Conservation (phyloP, 2,888 invertebrate genomes). For the Gerosis bhagava region DNA sequence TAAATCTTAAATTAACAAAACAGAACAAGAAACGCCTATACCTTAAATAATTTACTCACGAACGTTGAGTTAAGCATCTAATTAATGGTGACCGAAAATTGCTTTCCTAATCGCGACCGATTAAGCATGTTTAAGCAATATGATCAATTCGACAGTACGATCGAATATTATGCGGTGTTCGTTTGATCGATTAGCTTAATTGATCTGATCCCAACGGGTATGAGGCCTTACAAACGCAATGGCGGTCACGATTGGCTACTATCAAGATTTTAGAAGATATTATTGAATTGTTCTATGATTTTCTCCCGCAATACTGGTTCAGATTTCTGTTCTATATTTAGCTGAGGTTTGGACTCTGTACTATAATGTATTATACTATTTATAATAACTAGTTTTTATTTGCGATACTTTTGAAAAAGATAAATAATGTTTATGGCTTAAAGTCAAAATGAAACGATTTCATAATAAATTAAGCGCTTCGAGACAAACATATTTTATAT, state of each 20-base stretch:
- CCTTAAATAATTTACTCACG: not conserved
- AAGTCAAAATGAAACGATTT: no score
- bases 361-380: not conserved
- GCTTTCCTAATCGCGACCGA: conserved; percentile 16
- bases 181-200: conserved; percentile 23
- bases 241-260: conserved; percentile 19
- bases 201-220: conserved; percentile 16
- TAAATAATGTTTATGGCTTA: no score
- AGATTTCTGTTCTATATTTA: conserved; percentile 7
- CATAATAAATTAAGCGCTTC: no score
- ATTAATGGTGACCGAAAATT: conserved; percentile 15
- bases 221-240: conserved; percentile 4
- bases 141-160: conserved; percentile 18
- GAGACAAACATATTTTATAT: no score
- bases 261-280: conserved; percentile 19
- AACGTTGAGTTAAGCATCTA: conserved; percentile 4
- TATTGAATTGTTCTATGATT: conserved; percentile 19
- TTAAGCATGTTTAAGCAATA: conserved; percentile 23
- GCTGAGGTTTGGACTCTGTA: not conserved
- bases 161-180: conserved; percentile 15
- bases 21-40: no score
- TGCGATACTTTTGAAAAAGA: no score
- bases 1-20: no score
- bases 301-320: conserved; percentile 13
- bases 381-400: no score